phyloP scores from a whole-genome alignment of 2,888 invertebrate species.

The Myathropa florea region DNA sequence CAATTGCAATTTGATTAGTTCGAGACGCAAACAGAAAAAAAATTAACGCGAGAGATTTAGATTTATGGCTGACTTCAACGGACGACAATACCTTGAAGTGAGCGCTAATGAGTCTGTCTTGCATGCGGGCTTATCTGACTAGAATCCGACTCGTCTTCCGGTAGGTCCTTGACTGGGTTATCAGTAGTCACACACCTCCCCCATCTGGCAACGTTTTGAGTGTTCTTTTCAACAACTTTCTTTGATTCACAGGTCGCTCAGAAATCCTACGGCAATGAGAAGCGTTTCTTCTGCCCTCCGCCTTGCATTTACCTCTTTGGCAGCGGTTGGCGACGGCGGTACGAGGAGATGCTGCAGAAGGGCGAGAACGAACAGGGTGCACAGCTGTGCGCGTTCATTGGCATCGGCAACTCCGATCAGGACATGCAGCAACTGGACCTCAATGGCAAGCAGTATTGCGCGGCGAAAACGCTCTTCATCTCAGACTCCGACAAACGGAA shows the following conservation, averaged over 20 bases:
- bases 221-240: not conserved
- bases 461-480: conserved; percentile 99
- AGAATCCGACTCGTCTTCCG: not conserved
- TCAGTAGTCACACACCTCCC: not conserved
- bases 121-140: not conserved
- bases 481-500: conserved; percentile 99
- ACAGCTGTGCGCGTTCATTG: conserved; percentile 99
- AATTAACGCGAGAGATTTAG: conserved; percentile 10
- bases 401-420: conserved; percentile 98
- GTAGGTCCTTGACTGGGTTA: not conserved
- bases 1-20: conserved; percentile 52
- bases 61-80: not conserved
- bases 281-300: conserved; percentile 99
- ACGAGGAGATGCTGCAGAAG: conserved; percentile 95
- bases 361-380: conserved; percentile 94
- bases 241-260: conserved; percentile 89
- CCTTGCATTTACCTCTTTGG: conserved; percentile 99
- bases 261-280: conserved; percentile 99
- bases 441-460: conserved; percentile 99
- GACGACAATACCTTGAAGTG: conserved; percentile 35
- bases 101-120: conserved; percentile 19
- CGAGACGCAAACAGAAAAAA: conserved; percentile 16
- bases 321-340: conserved; percentile 98
- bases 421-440: conserved; percentile 99
- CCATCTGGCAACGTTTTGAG: not conserved